A percentile compares a stretch with the other conserved stretches of the same genome.
phyloP scores from a whole-genome alignment of 2,113 vertebrate genomes.

The Pangasianodon hypophthalmus region DNA sequence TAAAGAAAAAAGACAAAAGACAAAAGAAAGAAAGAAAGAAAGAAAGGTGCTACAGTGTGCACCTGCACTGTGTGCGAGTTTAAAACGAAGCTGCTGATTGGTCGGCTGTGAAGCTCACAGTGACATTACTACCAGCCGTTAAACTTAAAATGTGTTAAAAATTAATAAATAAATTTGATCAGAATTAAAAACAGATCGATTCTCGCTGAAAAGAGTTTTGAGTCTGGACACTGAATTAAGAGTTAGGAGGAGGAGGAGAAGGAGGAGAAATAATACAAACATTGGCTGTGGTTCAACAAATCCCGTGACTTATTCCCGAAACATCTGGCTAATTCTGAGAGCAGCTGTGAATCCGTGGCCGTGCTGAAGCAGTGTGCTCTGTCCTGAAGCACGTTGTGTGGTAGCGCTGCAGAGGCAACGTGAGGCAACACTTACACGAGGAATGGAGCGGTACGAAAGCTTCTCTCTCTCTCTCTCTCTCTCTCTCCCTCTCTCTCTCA shows the following conservation, averaged over 20 bases:
- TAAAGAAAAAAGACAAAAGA: too few species aligned
- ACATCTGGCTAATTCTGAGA: neutral
- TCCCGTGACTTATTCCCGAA: neutral
- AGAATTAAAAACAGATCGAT: neutral
- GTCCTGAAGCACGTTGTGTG: neutral
- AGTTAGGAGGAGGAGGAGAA: neutral
- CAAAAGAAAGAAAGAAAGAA: neutral
- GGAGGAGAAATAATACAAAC: neutral
- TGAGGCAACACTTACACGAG: conserved; percentile 21
- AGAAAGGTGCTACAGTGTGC: neutral
- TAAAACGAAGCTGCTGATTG: too few species aligned
- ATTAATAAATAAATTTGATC: neutral
- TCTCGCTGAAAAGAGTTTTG: too few species aligned
- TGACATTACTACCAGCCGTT: too few species aligned
- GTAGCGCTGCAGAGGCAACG: neutral
- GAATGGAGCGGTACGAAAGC: neutral
- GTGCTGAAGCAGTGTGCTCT: neutral
- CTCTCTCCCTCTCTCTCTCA: neutral
- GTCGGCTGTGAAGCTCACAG: too few species aligned
- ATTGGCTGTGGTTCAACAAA: neutral
- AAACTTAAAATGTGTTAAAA: neutral
- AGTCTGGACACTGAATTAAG: too few species aligned
- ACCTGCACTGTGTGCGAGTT: too few species aligned
- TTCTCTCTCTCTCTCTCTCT: neutral
- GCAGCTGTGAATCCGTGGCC: neutral